Base-by-base conservation (phyloP, 1,140 invertebrate species). In the Cephus cinctus region DNA sequence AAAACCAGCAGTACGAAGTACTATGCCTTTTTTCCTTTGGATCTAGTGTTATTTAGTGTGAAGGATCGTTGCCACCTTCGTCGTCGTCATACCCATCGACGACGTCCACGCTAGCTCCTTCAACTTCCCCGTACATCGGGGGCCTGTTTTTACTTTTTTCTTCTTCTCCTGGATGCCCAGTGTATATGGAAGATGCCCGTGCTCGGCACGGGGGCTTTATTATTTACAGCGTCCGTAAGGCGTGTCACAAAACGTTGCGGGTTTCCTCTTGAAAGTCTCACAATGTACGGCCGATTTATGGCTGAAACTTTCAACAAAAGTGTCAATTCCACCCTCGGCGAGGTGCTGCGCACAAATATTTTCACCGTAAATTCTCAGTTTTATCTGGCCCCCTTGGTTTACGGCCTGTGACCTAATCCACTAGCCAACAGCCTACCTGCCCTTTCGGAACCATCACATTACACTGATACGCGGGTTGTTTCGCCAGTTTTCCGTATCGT, bases 301-400 rank as follows among this genome's bases (percentile, higher is more conserved):
- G 57, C 51, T 46, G 56, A 63, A 74, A 76, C 72, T 76, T 76
- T 76, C 74, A 77, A 73, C 73, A 71, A 68, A 75, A 73, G 63
- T 67, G 65, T 76, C 74, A 75, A 75, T 75, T 38, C 50, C 54
- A 62, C 52, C 59, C 52, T 55, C 57, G 49, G 57, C 54, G 36
- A 55, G 56, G 54, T 54, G 60, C 57, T 58, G 42, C 43, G 59
- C 55, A 67, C 62, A 69, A 69, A 71, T 69, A 68, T 69, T 68
- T 71, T 65, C 59, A 61, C 62, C 59, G 56, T 64, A 65, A 67
- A 67, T 60, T 52, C 43, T 55, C 41, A 36, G 67, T 64, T 66
- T 67, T 69, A 66, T 64, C 61, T 49, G 51, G 40, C 31, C 43
- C 43, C 19, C 36, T 53, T 57, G 61, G 61, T 67, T 70, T 66